Evolutionary conservation across 2,888 invertebrate genomes (phyloP).

Genomic region (Tenthredo mesomela): DNA sequence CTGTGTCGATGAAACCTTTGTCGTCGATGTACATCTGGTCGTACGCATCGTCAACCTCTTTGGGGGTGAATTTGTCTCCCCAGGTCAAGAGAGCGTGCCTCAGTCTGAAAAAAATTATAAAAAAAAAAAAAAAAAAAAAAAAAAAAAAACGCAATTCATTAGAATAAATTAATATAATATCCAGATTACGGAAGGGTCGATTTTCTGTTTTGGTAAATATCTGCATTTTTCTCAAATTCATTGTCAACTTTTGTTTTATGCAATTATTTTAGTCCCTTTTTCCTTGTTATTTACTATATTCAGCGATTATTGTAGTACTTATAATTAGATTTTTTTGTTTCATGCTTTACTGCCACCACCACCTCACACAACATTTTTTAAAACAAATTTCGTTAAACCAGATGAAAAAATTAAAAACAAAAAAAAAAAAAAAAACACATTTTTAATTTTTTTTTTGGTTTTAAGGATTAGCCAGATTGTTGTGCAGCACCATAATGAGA

Average conservation of each 20-base stretch:
- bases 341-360: neutral
- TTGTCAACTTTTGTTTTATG: neutral
- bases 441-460: neutral
- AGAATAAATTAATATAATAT: neutral
- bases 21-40: constrained; percentile 96
- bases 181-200: neutral
- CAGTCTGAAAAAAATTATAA: constrained; percentile 80
- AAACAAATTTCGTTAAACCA: neutral
- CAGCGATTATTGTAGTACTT: constrained; percentile 3
- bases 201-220: neutral
- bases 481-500: neutral
- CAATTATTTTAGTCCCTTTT: neutral
- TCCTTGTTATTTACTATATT: neutral
- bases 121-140: neutral
- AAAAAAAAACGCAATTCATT: neutral
- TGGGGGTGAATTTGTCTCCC: constrained; percentile 94
- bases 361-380: neutral
- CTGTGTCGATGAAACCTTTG: constrained; percentile 93
- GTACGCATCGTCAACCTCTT: constrained; percentile 95
- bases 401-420: neutral
- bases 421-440: neutral
- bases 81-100: constrained; percentile 95
- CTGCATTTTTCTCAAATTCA: neutral
- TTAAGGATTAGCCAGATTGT: neutral
- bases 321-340: neutral